A percentile compares a stretch with the other conserved stretches of the same genome.
Conservation (phyloP, 2,888 invertebrate genomes). For the Leucoma salicis region DNA sequence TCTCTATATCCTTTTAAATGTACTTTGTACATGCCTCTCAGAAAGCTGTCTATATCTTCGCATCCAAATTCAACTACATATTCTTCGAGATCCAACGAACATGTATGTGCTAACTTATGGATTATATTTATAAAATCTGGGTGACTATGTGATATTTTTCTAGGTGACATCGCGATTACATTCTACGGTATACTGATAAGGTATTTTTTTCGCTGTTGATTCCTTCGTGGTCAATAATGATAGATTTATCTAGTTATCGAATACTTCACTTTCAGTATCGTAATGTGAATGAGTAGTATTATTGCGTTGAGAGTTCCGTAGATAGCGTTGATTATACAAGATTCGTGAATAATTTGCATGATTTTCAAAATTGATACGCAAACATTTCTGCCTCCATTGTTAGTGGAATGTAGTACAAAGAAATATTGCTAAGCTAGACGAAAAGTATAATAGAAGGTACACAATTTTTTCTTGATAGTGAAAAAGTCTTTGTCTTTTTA, state of each 20-base stretch:
- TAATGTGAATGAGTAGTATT: background rate
- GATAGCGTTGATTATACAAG: too few species aligned
- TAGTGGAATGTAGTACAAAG: too few species aligned
- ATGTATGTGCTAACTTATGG: constrained; percentile 45
- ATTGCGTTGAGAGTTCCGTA: background rate
- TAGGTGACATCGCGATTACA: constrained; percentile 45
- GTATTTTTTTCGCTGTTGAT: constrained; percentile 12
- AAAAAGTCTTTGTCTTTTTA: too few species aligned
- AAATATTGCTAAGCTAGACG: too few species aligned
- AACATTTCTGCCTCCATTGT: too few species aligned
- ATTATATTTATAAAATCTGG: constrained; percentile 53
- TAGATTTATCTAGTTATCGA: constrained; percentile 20
- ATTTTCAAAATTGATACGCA: too few species aligned
- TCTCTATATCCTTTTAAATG: constrained; percentile 45
- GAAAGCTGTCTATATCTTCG: constrained; percentile 54
- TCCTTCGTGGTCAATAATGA: constrained; percentile 7
- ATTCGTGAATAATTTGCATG: too few species aligned
- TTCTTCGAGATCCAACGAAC: constrained; percentile 40
- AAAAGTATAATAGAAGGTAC: too few species aligned
- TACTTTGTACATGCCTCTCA: constrained; percentile 48
- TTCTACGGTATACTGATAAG: constrained; percentile 24
- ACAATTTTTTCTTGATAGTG: too few species aligned
- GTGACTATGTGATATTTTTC: constrained; percentile 54
- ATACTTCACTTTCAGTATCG: constrained; percentile 12
- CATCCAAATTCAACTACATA: constrained; percentile 44